phyloP scores from a whole-genome alignment of 1,140 invertebrate genomes.

The Probaryconus sp. region DNA sequence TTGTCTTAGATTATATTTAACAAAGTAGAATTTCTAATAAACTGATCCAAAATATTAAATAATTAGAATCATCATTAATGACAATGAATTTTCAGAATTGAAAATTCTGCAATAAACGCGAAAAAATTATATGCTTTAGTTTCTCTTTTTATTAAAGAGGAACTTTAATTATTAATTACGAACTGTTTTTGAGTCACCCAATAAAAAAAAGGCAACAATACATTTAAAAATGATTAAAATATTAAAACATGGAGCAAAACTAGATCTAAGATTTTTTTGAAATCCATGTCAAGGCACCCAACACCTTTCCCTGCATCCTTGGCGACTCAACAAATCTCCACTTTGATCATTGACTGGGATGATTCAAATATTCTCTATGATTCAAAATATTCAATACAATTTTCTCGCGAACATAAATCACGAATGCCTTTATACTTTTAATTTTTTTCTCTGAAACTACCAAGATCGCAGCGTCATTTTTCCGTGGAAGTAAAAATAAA shows the following conservation, averaged over 20 bases:
- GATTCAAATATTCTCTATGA: no score
- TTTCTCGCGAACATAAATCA: no score
- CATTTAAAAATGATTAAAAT: conserved; percentile 3
- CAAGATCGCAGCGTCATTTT: no score
- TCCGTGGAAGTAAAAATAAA: no score
- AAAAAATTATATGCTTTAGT: not conserved
- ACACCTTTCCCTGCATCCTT: conserved; percentile 32
- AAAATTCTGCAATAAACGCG: conserved; percentile 2
- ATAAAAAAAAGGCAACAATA: no score
- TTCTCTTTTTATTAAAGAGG: not conserved
- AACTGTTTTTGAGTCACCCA: no score
- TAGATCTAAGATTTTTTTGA: conserved; percentile 41
- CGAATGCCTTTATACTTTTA: no score
- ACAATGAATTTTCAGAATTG: not conserved
- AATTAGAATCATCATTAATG: conserved; percentile 2
- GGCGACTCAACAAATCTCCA: not conserved
- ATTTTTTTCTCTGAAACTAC: no score
- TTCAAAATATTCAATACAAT: no score
- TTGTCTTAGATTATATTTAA: no score
- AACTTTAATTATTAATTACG: not conserved
- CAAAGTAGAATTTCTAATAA: no score
- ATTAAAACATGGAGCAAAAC: conserved; percentile 36
- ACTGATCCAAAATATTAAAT: no score
- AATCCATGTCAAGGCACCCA: conserved; percentile 34
- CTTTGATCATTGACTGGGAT: conserved; percentile 8